phyloP scores from a whole-genome alignment of 2,888 invertebrate species.

The Miltochrista miniata region DNA sequence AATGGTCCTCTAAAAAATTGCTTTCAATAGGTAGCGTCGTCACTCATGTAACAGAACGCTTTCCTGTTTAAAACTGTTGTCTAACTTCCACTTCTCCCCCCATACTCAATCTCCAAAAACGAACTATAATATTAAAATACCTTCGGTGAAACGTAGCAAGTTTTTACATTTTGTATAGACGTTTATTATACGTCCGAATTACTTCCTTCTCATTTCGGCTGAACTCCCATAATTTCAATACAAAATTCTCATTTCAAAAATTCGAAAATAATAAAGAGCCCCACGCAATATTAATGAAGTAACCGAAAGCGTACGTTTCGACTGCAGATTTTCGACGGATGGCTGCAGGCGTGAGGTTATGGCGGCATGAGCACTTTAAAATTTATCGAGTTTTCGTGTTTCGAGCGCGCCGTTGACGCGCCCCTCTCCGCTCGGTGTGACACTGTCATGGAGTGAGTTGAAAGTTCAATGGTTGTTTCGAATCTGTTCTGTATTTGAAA shows the following conservation, averaged over 20 bases:
- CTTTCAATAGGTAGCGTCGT: too few relatives aligned
- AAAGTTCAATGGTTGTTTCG: slow-evolving; percentile 29
- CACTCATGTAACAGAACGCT: too few relatives aligned
- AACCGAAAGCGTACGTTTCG: slow-evolving; percentile 34
- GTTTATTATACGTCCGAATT: neutral
- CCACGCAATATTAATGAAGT: slow-evolving; percentile 38
- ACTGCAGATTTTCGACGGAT: slow-evolving; percentile 50
- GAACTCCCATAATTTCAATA: slow-evolving; percentile 1
- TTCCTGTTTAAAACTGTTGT: too few relatives aligned
- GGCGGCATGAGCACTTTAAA: slow-evolving; percentile 66
- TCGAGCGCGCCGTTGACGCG: slow-evolving; percentile 18
- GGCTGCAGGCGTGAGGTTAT: slow-evolving; percentile 55
- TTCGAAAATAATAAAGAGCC: slow-evolving; percentile 34
- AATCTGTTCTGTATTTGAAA: slow-evolving; percentile 27
- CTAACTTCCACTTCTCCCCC: neutral
- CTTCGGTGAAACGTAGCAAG: too few relatives aligned
- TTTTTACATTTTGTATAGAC: neutral
- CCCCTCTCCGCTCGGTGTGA: slow-evolving; percentile 23
- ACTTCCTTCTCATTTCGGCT: slow-evolving; percentile 13
- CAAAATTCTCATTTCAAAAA: slow-evolving; percentile 23
- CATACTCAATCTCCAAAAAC: too few relatives aligned
- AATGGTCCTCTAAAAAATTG: too few relatives aligned
- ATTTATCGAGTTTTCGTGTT: slow-evolving; percentile 80
- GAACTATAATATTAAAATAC: too few relatives aligned
- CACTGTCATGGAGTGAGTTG: slow-evolving; percentile 23